A percentile compares a stretch with the other conserved stretches of the same genome.
Conservation (phyloP, 2,113 vertebrate species). For the Euleptes europaea region DNA sequence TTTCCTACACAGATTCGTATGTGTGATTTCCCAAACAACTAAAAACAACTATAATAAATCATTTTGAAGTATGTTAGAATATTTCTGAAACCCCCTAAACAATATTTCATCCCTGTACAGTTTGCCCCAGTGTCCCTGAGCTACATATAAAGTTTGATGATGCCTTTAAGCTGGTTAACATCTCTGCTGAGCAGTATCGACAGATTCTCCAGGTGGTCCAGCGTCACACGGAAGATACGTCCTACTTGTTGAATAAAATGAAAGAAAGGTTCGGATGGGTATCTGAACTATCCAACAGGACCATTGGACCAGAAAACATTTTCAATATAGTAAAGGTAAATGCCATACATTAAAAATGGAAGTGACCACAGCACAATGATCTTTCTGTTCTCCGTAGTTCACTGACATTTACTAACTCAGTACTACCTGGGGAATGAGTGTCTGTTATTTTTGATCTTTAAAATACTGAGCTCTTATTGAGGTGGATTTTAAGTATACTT, state of each 20-base stretch:
- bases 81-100: not conserved
- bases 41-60: constrained; percentile 9
- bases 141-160: constrained; percentile 84
- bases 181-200: constrained; percentile 83
- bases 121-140: constrained; percentile 82
- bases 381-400: constrained; percentile 13
- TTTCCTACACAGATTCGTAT: not conserved
- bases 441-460: not conserved
- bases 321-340: constrained; percentile 83
- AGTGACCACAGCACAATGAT: not conserved
- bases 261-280: constrained; percentile 87
- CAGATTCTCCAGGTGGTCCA: constrained; percentile 84
- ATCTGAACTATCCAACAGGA: constrained; percentile 73
- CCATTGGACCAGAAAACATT: constrained; percentile 64
- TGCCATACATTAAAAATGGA: not conserved
- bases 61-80: constrained; percentile 8
- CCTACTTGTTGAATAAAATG: constrained; percentile 82
- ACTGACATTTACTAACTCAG: rapidly evolving
- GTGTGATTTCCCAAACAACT: not conserved
- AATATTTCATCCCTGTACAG: constrained; percentile 63
- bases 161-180: constrained; percentile 80
- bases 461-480: not conserved
- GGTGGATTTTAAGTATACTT: constrained; percentile 27
- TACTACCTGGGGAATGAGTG: not conserved
- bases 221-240: constrained; percentile 84